These are phyloP conservation scores for Callipepla californica DNA, from an alignment of 2,113 vertebrate genomes.

Conservation along the genomic window DNA sequence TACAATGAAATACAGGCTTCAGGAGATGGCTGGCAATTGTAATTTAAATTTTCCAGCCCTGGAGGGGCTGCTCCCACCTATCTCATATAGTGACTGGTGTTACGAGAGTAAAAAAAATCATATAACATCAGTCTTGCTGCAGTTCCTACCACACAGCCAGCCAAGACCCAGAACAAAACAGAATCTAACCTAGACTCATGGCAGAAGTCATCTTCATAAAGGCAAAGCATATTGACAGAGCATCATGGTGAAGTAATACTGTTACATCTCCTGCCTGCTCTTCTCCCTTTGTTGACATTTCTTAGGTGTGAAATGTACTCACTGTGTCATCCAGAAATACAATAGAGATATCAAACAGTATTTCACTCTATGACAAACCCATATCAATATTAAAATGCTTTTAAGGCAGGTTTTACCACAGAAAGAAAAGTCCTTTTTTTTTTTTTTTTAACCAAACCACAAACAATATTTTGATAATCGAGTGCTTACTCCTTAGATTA, in stretches of 20 bases:
- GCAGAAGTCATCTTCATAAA: not conserved
- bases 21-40: not conserved
- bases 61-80: not conserved
- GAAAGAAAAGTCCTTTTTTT: not conserved
- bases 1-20: not conserved
- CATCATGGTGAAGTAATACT: not conserved
- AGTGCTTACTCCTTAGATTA: not conserved
- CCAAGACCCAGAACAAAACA: not conserved
- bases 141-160: not conserved
- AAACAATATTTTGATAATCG: not conserved
- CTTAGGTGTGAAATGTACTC: not conserved
- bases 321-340: not conserved
- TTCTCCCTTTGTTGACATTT: not conserved
- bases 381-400: not conserved
- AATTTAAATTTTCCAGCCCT: not conserved
- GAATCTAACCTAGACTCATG: not conserved
- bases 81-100: not conserved
- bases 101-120: not conserved
- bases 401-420: not conserved
- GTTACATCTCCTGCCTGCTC: not conserved
- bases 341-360: not conserved
- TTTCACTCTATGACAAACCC: not conserved
- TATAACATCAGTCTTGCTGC: not conserved
- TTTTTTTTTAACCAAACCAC: not conserved
- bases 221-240: not conserved